phyloP scores from a whole-genome alignment of 1,140 invertebrate genomes.

The Caligus rogercresseyi region DNA sequence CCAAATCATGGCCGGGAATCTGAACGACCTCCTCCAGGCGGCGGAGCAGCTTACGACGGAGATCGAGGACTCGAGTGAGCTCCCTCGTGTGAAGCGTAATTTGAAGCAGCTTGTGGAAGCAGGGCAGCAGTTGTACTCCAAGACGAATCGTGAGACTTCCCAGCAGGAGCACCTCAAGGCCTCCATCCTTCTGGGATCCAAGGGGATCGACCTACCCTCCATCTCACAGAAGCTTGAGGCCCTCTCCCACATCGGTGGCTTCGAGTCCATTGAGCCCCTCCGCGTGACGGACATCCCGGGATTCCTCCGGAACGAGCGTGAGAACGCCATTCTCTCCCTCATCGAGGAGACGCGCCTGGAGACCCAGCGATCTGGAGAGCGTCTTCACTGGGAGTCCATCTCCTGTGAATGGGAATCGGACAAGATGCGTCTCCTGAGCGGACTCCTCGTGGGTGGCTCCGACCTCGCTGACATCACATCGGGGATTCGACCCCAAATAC shows the following conservation, averaged over 20 bases:
- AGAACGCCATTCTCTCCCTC: conserved; percentile 75
- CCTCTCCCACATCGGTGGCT: conserved; percentile 52
- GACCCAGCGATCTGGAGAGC: conserved; percentile 7
- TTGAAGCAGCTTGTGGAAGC: conserved; percentile 76
- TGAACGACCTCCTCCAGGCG: conserved; percentile 65
- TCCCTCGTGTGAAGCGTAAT: conserved; percentile 57
- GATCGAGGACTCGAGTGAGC: conserved; percentile 15
- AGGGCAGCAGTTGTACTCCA: conserved; percentile 67
- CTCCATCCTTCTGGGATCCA: conserved; percentile 72
- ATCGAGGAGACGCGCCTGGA: conserved; percentile 68
- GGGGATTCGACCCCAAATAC: neutral
- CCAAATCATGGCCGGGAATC: conserved; percentile 31
- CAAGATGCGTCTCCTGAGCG: conserved; percentile 18
- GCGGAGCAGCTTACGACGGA: conserved; percentile 57
- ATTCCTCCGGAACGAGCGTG: conserved; percentile 76
- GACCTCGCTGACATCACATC: neutral
- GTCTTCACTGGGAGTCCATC: conserved; percentile 18
- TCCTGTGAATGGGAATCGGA: conserved; percentile 20
- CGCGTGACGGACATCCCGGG: conserved; percentile 69
- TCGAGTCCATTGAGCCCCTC: conserved; percentile 72
- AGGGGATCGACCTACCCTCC: conserved; percentile 78
- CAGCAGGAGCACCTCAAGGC: conserved; percentile 38
- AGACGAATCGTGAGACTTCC: conserved; percentile 33
- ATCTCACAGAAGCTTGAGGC: conserved; percentile 75
- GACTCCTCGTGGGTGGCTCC: neutral